Percentiles rank a stretch among this genome's conserved stretches.
Conservation (phyloP, 1,140 invertebrate species). For the Pollicipes pollicipes region DNA sequence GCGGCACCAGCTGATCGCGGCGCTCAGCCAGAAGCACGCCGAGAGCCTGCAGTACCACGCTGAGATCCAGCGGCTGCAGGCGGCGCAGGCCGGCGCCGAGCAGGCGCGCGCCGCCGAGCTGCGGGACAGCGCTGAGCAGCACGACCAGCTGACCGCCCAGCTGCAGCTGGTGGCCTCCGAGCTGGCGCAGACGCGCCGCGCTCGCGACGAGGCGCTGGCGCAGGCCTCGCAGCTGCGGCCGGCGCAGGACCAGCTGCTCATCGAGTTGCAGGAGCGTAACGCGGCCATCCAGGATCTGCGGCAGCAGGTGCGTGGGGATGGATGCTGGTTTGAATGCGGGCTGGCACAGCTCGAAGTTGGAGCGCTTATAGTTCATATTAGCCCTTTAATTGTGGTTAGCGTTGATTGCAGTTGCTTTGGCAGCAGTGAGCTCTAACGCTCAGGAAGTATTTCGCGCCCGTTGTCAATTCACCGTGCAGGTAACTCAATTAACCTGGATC, state of each 20-base stretch:
- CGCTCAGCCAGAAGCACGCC: conserved; percentile 58
- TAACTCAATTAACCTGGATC: too few species aligned
- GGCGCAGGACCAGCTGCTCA: neutral
- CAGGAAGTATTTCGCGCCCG: too few species aligned
- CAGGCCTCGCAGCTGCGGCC: neutral
- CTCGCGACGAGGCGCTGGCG: neutral
- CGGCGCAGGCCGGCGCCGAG: neutral
- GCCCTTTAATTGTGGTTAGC: too few species aligned
- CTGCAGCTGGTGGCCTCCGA: neutral
- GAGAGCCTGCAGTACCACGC: conserved; percentile 62
- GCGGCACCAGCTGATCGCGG: conserved; percentile 50
- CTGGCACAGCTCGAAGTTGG: too few species aligned
- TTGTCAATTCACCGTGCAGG: too few species aligned
- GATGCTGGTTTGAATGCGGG: too few species aligned
- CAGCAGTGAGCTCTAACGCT: too few species aligned
- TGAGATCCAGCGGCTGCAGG: conserved; percentile 58
- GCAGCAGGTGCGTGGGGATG: neutral
- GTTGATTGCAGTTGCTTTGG: too few species aligned
- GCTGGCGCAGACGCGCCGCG: neutral
- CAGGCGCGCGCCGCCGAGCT: too few species aligned
- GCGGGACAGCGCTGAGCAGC: too few species aligned
- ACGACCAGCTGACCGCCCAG: conserved; percentile 39
- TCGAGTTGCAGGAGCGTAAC: neutral
- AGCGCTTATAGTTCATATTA: too few species aligned
- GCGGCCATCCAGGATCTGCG: neutral